Evolutionary conservation across 2,888 invertebrate species (phyloP).

Genomic region (Phaedon cochleariae): DNA sequence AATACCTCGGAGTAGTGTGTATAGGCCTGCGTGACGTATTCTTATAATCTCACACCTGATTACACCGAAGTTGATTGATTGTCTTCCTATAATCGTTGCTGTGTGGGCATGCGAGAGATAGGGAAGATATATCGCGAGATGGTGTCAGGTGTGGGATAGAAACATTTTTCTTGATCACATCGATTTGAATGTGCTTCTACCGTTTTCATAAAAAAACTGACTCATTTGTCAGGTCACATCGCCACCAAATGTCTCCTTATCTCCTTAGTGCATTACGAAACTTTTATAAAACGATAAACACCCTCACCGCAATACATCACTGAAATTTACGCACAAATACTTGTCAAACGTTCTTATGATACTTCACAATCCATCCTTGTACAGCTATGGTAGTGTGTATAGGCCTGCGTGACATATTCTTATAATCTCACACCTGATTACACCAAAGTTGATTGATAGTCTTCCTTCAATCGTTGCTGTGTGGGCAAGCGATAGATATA

Average conservation of each 20-base stretch:
- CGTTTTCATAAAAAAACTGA: too few species aligned
- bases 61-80: slow-evolving; percentile 57
- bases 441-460: slow-evolving; percentile 57
- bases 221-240: neutral
- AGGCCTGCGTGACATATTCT: slow-evolving; percentile 50
- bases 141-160: too few species aligned
- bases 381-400: slow-evolving; percentile 30
- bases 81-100: slow-evolving; percentile 27
- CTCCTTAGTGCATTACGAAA: neutral
- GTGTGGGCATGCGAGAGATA: neutral
- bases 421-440: slow-evolving; percentile 57
- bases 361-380: slow-evolving; percentile 22
- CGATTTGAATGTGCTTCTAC: too few species aligned
- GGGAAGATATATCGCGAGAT: neutral
- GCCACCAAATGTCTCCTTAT: neutral
- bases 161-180: too few species aligned
- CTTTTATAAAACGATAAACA: neutral
- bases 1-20: slow-evolving; percentile 37
- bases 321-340: slow-evolving; percentile 42
- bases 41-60: slow-evolving; percentile 57
- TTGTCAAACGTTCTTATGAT: slow-evolving; percentile 38
- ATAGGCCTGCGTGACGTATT: slow-evolving; percentile 48
- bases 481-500: neutral
- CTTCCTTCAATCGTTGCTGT: neutral
- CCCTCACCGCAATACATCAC: slow-evolving; percentile 19